Evolutionary conservation across 2,888 invertebrate species (phyloP).

Genomic region (Hydrotaea cyrtoneurina): DNA sequence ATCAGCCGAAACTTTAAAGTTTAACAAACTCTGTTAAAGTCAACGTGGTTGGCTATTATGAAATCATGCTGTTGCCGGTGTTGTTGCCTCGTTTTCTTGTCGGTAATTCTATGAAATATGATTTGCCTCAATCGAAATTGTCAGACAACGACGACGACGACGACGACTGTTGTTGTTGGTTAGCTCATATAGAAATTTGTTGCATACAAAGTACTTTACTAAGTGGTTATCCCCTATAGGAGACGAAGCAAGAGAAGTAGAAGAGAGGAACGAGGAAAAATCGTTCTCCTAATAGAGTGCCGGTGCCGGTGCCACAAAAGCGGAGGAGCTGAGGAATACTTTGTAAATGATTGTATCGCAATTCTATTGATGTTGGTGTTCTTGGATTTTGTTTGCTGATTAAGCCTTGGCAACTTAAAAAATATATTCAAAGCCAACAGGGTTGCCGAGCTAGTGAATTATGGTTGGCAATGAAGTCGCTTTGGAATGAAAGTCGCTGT

Average conservation of each 20-base stretch:
- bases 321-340: constrained; percentile 34
- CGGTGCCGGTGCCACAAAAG: background rate
- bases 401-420: constrained; percentile 37
- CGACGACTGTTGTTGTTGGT: background rate
- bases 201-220: constrained; percentile 35
- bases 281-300: background rate
- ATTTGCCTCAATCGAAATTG: constrained; percentile 69
- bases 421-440: background rate
- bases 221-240: constrained; percentile 44
- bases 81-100: constrained; percentile 29
- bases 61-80: constrained; percentile 53
- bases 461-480: no score
- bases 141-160: constrained; percentile 53
- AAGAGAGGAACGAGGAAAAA: background rate
- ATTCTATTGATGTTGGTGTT: constrained; percentile 53
- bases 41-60: constrained; percentile 41
- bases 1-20: constrained; percentile 28
- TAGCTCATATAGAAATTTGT: constrained; percentile 16
- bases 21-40: constrained; percentile 28
- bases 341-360: constrained; percentile 54
- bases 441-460: constrained; percentile 11
- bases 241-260: background rate
- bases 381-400: constrained; percentile 46
- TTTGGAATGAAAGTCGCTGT: background rate
- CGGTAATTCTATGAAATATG: constrained; percentile 69